Base-by-base conservation (phyloP, 2,888 invertebrate species). In the Eumerus sabulonum region DNA sequence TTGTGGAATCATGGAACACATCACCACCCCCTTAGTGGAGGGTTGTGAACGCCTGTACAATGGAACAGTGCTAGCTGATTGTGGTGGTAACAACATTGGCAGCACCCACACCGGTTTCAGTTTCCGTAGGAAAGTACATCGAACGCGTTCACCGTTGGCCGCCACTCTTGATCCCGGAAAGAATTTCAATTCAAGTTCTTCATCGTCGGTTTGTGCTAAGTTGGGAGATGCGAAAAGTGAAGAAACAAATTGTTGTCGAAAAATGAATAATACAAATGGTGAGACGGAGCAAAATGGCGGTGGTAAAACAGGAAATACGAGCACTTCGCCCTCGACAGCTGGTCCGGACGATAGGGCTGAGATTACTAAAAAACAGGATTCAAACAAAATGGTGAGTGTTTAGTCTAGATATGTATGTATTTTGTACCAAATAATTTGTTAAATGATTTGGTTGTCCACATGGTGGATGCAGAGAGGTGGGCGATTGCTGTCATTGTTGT, bases 1-100 rank as follows among this genome's bases (percentile, higher is more conserved):
- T 13, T 72, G 84, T 76, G 81, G 83, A 66, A 82, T 83, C 57
- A 79, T 81, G 66, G 73, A 84, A 82, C 84, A 85, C 74, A 84
- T 84, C 82, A 79, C 56, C 84, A 83, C 82, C 64, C 74, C 73
- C n/a, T 57, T 62, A 16, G 66, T 71, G 18, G 81, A 74, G 67
- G 51, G 70, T 18, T 50, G 82, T 53, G 81, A 70, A 73, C 64
- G 70, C 19, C 50, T 76, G 60, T 77, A 66, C 35, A 71, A 82
- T 63, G 73, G 71, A 74, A 84, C 83, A 82, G 81, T 81, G 79
- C 76, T 68, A 45, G 64, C 73, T 19, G 79, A 67, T 81, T 72
- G 79, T 82, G 82, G 79, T 82, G 82, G 81, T 79, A 82, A 73
- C 66, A 76, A 72, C 51, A 67, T 48, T 74, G 79, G 79, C 79